phyloP scores from a whole-genome alignment of 2,113 vertebrate genomes.

The Neogobius melanostomus region DNA sequence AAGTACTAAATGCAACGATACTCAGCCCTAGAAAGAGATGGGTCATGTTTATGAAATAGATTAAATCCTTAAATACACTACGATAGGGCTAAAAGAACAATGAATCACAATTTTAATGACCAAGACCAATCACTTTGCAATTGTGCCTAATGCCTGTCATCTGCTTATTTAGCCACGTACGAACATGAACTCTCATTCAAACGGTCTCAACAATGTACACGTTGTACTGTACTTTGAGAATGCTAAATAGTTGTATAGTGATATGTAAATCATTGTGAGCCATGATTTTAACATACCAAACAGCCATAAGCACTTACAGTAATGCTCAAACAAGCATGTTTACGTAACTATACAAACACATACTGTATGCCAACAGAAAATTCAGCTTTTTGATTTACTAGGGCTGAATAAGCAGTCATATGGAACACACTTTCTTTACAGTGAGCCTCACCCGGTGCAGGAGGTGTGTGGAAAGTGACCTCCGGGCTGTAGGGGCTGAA shows the following conservation, averaged over 20 bases:
- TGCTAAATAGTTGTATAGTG: neutral
- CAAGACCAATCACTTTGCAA: too few species aligned
- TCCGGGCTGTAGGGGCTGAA: slow-evolving; percentile 88
- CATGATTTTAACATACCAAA: neutral
- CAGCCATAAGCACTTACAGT: neutral
- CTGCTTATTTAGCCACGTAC: neutral
- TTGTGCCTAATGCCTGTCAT: too few species aligned
- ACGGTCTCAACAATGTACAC: too few species aligned
- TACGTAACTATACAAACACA: neutral
- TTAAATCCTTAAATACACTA: too few species aligned
- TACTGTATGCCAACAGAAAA: neutral
- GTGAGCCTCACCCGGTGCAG: slow-evolving; percentile 84
- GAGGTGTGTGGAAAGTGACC: slow-evolving; percentile 85
- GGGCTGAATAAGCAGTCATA: too few species aligned
- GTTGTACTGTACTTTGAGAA: too few species aligned
- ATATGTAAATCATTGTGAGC: neutral
- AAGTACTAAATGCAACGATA: too few species aligned
- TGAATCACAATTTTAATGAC: too few species aligned
- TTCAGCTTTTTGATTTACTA: too few species aligned
- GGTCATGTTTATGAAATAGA: too few species aligned
- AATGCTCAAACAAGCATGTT: neutral
- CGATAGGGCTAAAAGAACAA: too few species aligned
- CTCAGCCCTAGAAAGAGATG: too few species aligned
- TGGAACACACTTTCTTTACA: neutral
- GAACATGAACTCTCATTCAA: neutral